Conservation (phyloP, 2,113 vertebrate species). For the Cervus canadensis region DNA sequence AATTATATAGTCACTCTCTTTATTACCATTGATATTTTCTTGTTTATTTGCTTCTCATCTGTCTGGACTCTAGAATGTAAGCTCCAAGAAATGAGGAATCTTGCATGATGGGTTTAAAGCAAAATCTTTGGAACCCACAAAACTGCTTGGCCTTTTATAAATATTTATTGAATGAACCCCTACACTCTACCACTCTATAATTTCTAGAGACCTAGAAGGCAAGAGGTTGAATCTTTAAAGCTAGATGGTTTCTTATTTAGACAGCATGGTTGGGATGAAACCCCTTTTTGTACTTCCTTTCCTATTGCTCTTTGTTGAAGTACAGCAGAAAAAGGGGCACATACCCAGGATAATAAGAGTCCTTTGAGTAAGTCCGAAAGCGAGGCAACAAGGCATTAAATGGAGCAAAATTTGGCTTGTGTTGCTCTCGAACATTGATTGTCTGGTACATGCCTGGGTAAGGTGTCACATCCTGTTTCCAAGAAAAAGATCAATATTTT, state of each 20-base stretch:
- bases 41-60: background rate
- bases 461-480: conserved; percentile 77
- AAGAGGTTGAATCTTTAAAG: background rate
- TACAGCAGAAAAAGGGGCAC: background rate
- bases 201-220: background rate
- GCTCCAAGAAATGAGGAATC: background rate
- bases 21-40: background rate
- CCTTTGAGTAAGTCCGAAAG: conserved; percentile 50
- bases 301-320: background rate
- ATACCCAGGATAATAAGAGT: conserved; percentile 83
- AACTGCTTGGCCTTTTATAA: background rate
- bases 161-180: background rate
- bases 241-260: background rate
- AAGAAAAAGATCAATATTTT: conserved; percentile 6
- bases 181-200: background rate
- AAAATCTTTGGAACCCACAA: background rate
- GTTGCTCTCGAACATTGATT: conserved; percentile 42
- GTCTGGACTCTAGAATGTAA: background rate
- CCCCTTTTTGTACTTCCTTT: background rate
- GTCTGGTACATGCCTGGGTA: conserved; percentile 81
- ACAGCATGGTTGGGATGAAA: background rate
- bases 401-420: conserved; percentile 72
- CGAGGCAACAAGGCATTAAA: conserved; percentile 79
- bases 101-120: background rate
- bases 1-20: background rate